A percentile compares a stretch with the other conserved stretches of the same genome.
Evolutionary conservation across 2,888 invertebrate genomes (phyloP).

Genomic region (Caenorhabditis zanzibari): DNA sequence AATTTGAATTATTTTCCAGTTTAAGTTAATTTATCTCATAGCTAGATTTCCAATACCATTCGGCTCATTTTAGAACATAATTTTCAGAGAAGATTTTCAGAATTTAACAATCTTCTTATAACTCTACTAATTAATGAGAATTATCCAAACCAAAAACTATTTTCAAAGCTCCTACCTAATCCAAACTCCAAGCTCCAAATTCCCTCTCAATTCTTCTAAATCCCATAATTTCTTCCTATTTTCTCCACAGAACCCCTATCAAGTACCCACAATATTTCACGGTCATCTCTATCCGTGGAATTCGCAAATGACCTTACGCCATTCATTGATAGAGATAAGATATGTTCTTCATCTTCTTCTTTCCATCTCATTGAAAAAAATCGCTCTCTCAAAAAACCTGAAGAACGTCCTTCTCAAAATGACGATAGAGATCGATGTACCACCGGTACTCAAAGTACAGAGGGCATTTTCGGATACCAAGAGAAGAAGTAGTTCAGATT

Average conservation of each 20-base stretch:
- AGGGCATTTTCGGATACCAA: conserved; percentile 15
- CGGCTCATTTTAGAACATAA: too few species aligned
- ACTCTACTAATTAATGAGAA: too few species aligned
- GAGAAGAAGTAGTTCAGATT: conserved; percentile 26
- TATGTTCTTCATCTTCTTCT: neutral
- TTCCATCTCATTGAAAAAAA: conserved; percentile 3
- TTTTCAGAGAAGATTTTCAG: too few species aligned
- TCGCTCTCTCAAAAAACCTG: neutral
- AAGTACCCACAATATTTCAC: conserved; percentile 3
- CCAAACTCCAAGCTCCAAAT: neutral
- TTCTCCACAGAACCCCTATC: neutral
- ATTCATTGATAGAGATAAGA: conserved; percentile 3
- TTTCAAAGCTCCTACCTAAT: too few species aligned
- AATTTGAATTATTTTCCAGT: too few species aligned
- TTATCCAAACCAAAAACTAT: too few species aligned
- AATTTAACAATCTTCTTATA: too few species aligned
- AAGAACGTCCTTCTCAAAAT: conserved; percentile 2
- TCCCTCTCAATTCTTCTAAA: neutral
- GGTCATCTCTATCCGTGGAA: conserved; percentile 2
- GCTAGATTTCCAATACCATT: too few species aligned
- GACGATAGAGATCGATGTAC: conserved; percentile 21
- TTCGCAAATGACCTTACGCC: conserved; percentile 10
- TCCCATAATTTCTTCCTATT: too few species aligned
- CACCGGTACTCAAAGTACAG: conserved; percentile 42
- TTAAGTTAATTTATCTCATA: too few species aligned